Evolutionary conservation across 2,888 invertebrate genomes (phyloP), one percentile per base, ranked within the genome.

Genomic region (Nowickia ferox): DNA sequence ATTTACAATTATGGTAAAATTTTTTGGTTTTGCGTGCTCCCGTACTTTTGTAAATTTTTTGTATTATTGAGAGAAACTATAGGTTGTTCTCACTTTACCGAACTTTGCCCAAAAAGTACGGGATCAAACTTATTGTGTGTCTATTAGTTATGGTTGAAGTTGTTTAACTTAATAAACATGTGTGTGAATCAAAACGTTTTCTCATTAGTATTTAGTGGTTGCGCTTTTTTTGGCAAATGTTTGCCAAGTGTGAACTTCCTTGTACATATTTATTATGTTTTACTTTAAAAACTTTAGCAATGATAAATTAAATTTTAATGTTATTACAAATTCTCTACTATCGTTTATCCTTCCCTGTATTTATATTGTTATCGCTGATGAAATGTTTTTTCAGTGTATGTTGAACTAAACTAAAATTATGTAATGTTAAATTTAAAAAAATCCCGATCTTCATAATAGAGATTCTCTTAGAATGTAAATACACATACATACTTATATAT

Each of bases 321-420:
- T 65, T 22, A 13, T 65, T 51, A 44, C 19, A 19, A 65, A 53
- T 57, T 74, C 74, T 46, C 72, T 57, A 75, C 68, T 68, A 17
- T 46, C 22, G 15, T 61, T 69, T 55, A 55, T 74, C 66, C 72
- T 78, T 84, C 83, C 77, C 77, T 78, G 72, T 78, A 84, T n/a
- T 83, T 71, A 42, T 53, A 44, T 79, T 83, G n/a, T 53, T 79
- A 69, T 75, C 79, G 78, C 61, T 76, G 44, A 80, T 75, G 44
- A 17, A 51, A 19, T 69, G 51, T 44, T 22, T 46, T 61, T 66
- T 59, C 65, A 11, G 9, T 38, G 40, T 66, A 15, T 66, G 51
- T 51, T 30, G 59, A 63, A 79, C 11, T 63, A 63, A 81, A 85
- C 44, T 74, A 46, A 84, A 82, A 65, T 57, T 66, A n/a, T n/a